phyloP scores from a whole-genome alignment of 2,113 vertebrate species.

The Lota lota region DNA sequence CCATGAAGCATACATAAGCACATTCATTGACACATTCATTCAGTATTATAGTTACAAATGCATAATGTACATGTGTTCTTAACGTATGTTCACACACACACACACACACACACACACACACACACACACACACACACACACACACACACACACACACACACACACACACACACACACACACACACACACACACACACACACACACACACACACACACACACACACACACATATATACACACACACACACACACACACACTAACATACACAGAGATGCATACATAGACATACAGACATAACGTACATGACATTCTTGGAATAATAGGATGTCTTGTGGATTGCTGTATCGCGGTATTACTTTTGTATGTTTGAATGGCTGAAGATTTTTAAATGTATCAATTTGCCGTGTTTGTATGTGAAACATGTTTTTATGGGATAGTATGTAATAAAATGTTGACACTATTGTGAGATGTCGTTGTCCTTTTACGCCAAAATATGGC shows the following conservation, averaged over 20 bases:
- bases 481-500: background rate
- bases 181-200: background rate
- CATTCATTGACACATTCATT: conserved; percentile 3
- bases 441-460: conserved; percentile 69
- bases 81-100: conserved; percentile 16
- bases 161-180: background rate
- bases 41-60: conserved; percentile 1
- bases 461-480: conserved; percentile 18
- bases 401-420: conserved; percentile 73
- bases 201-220: conserved; percentile 15
- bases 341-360: conserved; percentile 52
- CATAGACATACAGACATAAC: background rate
- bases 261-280: conserved; percentile 2
- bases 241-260: background rate
- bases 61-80: background rate
- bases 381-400: conserved; percentile 70
- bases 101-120: conserved; percentile 12
- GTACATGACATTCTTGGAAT: conserved; percentile 46
- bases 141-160: conserved; percentile 1
- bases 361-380: conserved; percentile 65
- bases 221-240: conserved; percentile 1
- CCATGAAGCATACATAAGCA: background rate
- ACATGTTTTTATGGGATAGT: conserved; percentile 67
- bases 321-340: conserved; percentile 51
- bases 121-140: conserved; percentile 3